Conservation (phyloP, 2,888 invertebrate genomes). For the Cynaeus angustus region DNA sequence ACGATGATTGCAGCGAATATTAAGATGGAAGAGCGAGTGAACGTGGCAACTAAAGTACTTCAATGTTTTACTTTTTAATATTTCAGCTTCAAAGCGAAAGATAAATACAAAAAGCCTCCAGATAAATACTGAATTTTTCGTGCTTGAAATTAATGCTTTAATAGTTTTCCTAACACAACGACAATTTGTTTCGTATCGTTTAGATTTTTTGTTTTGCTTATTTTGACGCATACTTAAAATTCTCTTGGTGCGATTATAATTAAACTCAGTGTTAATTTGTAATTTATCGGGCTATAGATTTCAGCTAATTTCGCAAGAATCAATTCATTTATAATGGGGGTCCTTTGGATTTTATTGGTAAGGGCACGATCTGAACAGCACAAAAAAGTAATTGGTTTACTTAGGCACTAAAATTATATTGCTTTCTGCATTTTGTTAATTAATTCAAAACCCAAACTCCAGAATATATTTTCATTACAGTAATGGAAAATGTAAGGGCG, state of each 20-base stretch:
- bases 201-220: background rate
- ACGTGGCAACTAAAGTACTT: conserved; percentile 6
- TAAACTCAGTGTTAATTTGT: background rate
- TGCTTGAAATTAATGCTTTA: no score
- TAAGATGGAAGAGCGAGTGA: conserved; percentile 16
- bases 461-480: background rate
- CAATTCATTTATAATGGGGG: conserved; percentile 10
- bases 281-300: conserved; percentile 6
- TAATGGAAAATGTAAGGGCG: background rate
- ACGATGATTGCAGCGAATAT: conserved; percentile 26
- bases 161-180: background rate
- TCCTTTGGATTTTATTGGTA: conserved; percentile 14
- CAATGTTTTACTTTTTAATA: conserved; percentile 30
- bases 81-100: conserved; percentile 20
- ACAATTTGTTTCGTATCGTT: background rate
- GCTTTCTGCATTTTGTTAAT: conserved; percentile 26
- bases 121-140: conserved; percentile 5
- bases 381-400: conserved; percentile 28
- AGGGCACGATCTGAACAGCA: background rate
- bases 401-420: conserved; percentile 20
- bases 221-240: background rate
- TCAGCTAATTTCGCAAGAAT: conserved; percentile 3
- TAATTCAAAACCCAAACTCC: conserved; percentile 13
- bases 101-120: conserved; percentile 28
- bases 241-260: background rate